Evolutionary conservation across 1,140 invertebrate genomes (phyloP), one percentile per base, ranked within the genome.

Genomic region (Nixonia krombeini): DNA sequence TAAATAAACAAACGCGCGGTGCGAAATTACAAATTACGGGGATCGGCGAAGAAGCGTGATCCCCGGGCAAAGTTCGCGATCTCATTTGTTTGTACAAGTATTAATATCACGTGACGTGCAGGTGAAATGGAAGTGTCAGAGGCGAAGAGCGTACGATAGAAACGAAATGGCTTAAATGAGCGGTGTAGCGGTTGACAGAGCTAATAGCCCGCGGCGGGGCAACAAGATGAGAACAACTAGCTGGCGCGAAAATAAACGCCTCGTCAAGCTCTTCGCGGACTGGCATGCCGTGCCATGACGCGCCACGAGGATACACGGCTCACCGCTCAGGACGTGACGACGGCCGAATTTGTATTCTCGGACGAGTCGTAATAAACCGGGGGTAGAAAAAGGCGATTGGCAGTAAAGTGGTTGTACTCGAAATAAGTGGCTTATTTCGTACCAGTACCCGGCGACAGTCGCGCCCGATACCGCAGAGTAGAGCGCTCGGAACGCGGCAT

Each of bases 371-470:
- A 51, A 51, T 51, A 51, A 51, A 51, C 47, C 37, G 3, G 10
- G 33, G 26, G 9, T 17, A 21, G 28, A 33, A 12, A 44, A 44
- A 53, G n/a, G n/a, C 28, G 33, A 10, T 18, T 21, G 26, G 26
- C n/a, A 42, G 40, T 40, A 51, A 40, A 38, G 21, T 15, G 5
- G 15, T 16, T 16, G 4, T 2, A 35, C 7, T 13, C 35, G 35
- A 53, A 53, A 53, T 37, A 51, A 51, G 47, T 51, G 47, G 23
- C 35, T 35, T 47, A 47, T 47, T 37, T n/a, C n/a, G n/a, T n/a
- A n/a, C n/a, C n/a, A n/a, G n/a, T n/a, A n/a, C n/a, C n/a, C n/a
- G n/a, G n/a, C n/a, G n/a, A n/a, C n/a, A n/a, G n/a, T n/a, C n/a
- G n/a, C n/a, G n/a, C n/a, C n/a, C n/a, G n/a, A n/a, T n/a, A n/a